These are phyloP conservation scores for Agrochola lychnidis DNA, from an alignment of 2,888 invertebrate species.

Conservation along the genomic window DNA sequence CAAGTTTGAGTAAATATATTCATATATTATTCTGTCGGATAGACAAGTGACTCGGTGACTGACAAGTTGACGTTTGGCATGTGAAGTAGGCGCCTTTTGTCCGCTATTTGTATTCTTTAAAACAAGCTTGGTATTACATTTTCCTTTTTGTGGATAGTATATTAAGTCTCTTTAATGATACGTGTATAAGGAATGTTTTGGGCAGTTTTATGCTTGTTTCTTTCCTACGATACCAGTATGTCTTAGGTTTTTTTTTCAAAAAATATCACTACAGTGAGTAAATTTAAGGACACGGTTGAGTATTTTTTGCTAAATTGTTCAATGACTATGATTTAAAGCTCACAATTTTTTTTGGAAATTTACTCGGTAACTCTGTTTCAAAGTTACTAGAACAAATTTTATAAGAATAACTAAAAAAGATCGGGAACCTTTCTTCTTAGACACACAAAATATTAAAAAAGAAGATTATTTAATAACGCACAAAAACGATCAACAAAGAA, in stretches of 20 bases:
- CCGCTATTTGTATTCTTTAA: slow-evolving; percentile 46
- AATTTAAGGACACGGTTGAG: too few relatives aligned
- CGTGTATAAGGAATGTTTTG: slow-evolving; percentile 21
- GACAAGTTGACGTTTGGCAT: slow-evolving; percentile 59
- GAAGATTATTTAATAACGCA: slow-evolving; percentile 19
- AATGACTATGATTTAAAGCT: neutral
- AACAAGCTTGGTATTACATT: slow-evolving; percentile 14
- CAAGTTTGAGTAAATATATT: slow-evolving; percentile 57
- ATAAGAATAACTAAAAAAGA: neutral
- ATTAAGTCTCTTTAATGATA: slow-evolving; percentile 39
- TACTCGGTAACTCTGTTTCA: neutral
- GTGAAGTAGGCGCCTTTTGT: slow-evolving; percentile 56
- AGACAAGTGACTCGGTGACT: slow-evolving; percentile 54
- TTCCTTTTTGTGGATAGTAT: slow-evolving; percentile 30
- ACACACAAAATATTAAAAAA: neutral
- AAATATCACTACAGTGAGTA: neutral
- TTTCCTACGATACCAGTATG: neutral
- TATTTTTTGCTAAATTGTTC: slow-evolving; percentile 5
- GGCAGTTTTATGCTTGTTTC: slow-evolving; percentile 5
- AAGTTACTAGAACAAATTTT: neutral
- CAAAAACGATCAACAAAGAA: slow-evolving; percentile 40
- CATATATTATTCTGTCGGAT: slow-evolving; percentile 49
- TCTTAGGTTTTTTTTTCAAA: neutral
- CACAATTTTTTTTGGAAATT: neutral
- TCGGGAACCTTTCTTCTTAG: neutral